A percentile compares a stretch with the other conserved stretches of the same genome.
phyloP scores from a whole-genome alignment of 2,113 vertebrate species.

The Clinocottus analis region DNA sequence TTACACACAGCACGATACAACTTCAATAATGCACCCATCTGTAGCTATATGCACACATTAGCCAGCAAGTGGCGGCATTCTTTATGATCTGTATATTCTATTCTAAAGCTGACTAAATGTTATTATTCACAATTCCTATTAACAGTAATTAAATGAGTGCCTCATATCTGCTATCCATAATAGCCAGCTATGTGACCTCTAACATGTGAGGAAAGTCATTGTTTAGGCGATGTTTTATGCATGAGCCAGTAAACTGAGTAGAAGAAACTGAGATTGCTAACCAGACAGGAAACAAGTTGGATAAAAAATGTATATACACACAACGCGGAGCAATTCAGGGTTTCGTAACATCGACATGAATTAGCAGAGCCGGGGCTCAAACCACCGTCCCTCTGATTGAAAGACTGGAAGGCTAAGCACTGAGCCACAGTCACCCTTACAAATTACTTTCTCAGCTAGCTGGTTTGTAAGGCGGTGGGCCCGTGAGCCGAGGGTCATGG shows the following conservation, averaged over 20 bases:
- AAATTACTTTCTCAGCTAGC: too few species aligned
- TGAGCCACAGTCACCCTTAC: too few species aligned
- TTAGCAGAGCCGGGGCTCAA: too few species aligned
- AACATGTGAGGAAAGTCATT: too few species aligned
- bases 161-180: not conserved
- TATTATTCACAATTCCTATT: conserved; percentile 27
- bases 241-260: not conserved
- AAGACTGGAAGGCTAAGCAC: too few species aligned
- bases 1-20: conserved; percentile 61
- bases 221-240: not conserved
- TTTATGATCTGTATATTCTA: conserved; percentile 24
- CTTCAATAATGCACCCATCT: conserved; percentile 62
- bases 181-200: not conserved
- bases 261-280: not conserved
- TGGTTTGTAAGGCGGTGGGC: conserved; percentile 7
- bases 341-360: too few species aligned
- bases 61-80: conserved; percentile 42
- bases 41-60: conserved; percentile 55
- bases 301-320: too few species aligned
- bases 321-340: too few species aligned
- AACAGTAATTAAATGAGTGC: conserved; percentile 5
- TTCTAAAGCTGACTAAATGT: conserved; percentile 22
- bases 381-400: too few species aligned
- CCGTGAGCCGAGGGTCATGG: conserved; percentile 14
- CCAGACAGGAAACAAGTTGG: not conserved